Evolutionary conservation across 2,113 vertebrate species (phyloP).

Genomic region (Carassius auratus): DNA sequence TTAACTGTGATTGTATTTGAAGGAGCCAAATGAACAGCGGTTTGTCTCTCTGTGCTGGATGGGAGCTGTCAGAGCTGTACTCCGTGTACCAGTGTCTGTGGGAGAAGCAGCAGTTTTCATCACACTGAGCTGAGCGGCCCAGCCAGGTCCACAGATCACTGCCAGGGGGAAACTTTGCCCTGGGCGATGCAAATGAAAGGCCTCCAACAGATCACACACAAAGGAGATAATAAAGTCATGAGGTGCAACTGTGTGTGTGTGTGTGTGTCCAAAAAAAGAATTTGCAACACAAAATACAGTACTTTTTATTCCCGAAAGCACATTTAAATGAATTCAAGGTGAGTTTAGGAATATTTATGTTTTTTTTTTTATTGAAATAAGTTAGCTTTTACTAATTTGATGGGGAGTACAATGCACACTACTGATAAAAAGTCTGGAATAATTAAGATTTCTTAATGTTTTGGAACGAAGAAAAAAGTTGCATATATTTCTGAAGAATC

Average conservation of each 20-base stretch:
- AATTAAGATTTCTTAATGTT: no score
- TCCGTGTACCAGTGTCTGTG: conserved; percentile 34
- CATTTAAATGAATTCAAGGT: background rate
- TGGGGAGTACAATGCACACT: no score
- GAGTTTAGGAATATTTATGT: background rate
- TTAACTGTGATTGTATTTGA: background rate
- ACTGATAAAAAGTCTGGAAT: no score
- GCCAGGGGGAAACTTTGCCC: conserved; percentile 39
- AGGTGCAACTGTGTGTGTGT: background rate
- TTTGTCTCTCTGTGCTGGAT: background rate
- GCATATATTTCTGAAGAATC: no score
- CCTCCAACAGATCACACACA: conserved; percentile 27
- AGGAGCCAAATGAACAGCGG: background rate
- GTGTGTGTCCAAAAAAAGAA: background rate
- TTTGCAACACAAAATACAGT: conserved; percentile 11
- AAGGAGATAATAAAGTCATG: conserved; percentile 19
- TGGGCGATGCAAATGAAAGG: conserved; percentile 42
- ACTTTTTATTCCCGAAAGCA: background rate
- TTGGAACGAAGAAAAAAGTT: no score
- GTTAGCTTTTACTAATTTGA: background rate
- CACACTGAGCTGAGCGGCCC: background rate
- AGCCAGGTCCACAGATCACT: conserved; percentile 20
- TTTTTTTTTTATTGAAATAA: background rate
- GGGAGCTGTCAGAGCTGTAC: conserved; percentile 30
- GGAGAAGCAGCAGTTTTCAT: conserved; percentile 30